Evolutionary conservation across 2,888 invertebrate genomes (phyloP), one percentile per base, ranked within the genome.

Genomic region (Agrilus cyanescens): DNA sequence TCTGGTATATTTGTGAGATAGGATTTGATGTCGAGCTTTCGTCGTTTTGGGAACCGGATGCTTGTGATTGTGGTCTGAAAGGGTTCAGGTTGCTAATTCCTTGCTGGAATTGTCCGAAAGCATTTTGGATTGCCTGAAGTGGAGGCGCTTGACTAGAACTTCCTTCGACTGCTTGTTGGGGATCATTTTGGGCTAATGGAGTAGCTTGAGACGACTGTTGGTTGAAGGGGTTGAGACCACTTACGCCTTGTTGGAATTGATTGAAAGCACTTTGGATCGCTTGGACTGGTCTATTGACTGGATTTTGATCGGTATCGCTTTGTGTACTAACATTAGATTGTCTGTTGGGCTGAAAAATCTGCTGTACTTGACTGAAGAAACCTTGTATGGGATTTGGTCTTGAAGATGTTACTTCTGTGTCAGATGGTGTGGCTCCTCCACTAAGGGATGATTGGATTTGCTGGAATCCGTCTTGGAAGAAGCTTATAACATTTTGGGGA

Each of bases 31-130:
- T 45, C 12, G 46, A 45, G 31, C 46, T 20, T 25, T 40, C 47
- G 32, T 54, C 54, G 20, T 44, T 45, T 44, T 53, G 51, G 2
- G 46, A 33, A 15, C 43, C 43, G 13, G 51, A 46, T 15, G 46
- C 43, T 12, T 41, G 32, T 3, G 47, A 39, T 12, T 50, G 36
- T 25, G 30, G 38, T 37, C 47, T 45, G 32, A 54, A 54, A 12
- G 52, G 51, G 43, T 54, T 54, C 10, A 50, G 41, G 30, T 37
- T 37, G 16, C 36, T 43, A n/a, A 45, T 42, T 6, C 34, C 48
- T 37, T 46, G 43, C 3, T 37, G 39, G n/a, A 42, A 32, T 37
- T 42, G 46, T 34, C 36, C 18, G 36, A 49, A 40, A 4, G 43
- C 44, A 10, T 50, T 44, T 37, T 48, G 46, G 12, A 45, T 37